Base-by-base conservation (phyloP, 2,113 vertebrate genomes). In the Stegastes partitus region DNA sequence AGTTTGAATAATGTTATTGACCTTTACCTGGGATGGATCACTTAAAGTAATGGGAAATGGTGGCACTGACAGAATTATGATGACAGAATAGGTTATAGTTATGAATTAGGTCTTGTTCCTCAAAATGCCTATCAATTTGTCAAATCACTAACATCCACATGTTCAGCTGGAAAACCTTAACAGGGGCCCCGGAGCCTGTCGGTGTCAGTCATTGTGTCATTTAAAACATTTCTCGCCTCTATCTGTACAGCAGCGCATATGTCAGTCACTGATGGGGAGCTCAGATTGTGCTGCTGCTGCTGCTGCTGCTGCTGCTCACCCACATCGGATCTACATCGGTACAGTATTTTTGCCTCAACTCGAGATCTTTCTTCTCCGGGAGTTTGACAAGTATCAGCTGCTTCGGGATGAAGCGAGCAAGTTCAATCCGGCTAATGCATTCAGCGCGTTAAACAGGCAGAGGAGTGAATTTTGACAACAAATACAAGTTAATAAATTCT, bases 1-100 rank as follows among this genome's bases (percentile, higher is more conserved):
- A 89, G 77, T 89, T 87, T 90, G 86, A 92, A 92, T 90, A 90
- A 91, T 92, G 87, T 75, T 86, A 82, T 84, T 90, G 89, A 91
- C 90, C 89, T 93, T 93, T 91, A 87, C 85, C 80, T 83, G 72
- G 73, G 67, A 89, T 79, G 86, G 83, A 90, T 90, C 88, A 90
- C 84, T 80, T 87, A 79, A 91, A 92, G 85, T 88, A 89, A 89
- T 84, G 82, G 77, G 75, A 89, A 88, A 89, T 72, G 75, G 87
- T 72, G 74, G 50, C 73, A 74, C 79, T 83, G 90, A 88, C 81
- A 85, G 87, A 85, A 90, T 89, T 85, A 89, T 84, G 89, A 90
- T 89, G 90, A 90, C 82, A 85, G 82, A 86, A 86, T 74, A 81
- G 79, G 84, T 87, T 82, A 81, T 84, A 81, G 83, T 82, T 87